Evolutionary conservation across 2,888 invertebrate species (phyloP), one percentile per base, ranked within the genome.

Genomic region (Chymomyza caudatula): DNA sequence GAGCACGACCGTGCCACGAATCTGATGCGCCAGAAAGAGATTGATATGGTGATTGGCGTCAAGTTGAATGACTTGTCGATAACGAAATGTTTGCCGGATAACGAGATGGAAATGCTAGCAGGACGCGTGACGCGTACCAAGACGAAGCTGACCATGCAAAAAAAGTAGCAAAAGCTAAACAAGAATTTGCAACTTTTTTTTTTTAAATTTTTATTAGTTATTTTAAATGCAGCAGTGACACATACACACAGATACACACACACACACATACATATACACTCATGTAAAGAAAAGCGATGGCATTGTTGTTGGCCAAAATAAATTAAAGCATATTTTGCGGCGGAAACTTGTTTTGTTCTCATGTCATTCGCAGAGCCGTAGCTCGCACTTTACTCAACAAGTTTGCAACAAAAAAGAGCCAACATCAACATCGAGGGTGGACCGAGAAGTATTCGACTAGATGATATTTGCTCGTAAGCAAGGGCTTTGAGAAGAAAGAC

Each of bases 1-100:
- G 73, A 69, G 0, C 42, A 57, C 3, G 42, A 42, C 0, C 54
- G 67, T 0, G 64, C 56, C 0, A 17, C 68, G 15, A 79, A 84
- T 52, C 54, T 25, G 4, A 68, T 67, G 25, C 69, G 73, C 1
- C 77, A 78, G 5, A 72, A 77, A 37, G 82, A 86, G 60, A 82
- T 82, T 42, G 85, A 85, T n/a, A 75, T 71, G 63, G 85, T 82
- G 4, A 79, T 82, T 43, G 62, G 68, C 4, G 77, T 82, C 0
- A 84, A 84, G 23, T 61, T 82, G 42, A 65, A 81, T 54, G 79
- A 82, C 17, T 29, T 86, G 42, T 57, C 69, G 17, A 66, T 69
- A 3, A 78, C 73, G 1, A 64, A 62, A 5, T 84, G 85, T 8
- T 22, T 86, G 57, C 75, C 82, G 0, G 47, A 57, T 4, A 37